Evolutionary conservation across 1,140 invertebrate genomes (phyloP).

Genomic region (Zaprionus nigranus): DNA sequence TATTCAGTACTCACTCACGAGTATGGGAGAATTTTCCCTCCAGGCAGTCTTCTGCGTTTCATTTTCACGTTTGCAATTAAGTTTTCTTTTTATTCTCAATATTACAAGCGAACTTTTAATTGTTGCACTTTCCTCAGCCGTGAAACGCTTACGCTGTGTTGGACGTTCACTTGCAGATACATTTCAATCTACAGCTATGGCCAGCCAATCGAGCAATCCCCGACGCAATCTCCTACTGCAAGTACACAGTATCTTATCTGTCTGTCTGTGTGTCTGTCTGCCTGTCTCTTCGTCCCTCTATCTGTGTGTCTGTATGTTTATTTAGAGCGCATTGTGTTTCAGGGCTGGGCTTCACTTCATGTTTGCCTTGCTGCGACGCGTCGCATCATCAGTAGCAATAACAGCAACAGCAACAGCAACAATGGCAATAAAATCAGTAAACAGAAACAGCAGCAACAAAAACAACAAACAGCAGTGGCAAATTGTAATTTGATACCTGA

Average conservation of each 20-base stretch:
- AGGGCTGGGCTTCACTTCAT: constrained; percentile 59
- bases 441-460: constrained; percentile 27
- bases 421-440: background rate
- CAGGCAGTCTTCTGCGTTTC: background rate
- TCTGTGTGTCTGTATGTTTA: constrained; percentile 49
- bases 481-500: constrained; percentile 78
- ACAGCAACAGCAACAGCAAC: background rate
- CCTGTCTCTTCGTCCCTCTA: no score
- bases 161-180: constrained; percentile 52
- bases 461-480: constrained; percentile 62
- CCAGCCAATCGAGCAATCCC: constrained; percentile 8
- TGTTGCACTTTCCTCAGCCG: constrained; percentile 37
- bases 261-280: constrained; percentile 15
- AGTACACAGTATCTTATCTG: constrained; percentile 55
- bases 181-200: constrained; percentile 56
- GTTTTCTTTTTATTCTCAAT: background rate
- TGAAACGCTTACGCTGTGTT: constrained; percentile 7
- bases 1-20: background rate
- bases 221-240: constrained; percentile 37
- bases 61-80: constrained; percentile 18
- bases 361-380: constrained; percentile 53
- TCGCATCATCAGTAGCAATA: constrained; percentile 12
- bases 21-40: background rate
- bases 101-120: constrained; percentile 30
- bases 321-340: constrained; percentile 76